Base-by-base conservation (phyloP, 2,888 invertebrate genomes). In the Octodonta nipae region DNA sequence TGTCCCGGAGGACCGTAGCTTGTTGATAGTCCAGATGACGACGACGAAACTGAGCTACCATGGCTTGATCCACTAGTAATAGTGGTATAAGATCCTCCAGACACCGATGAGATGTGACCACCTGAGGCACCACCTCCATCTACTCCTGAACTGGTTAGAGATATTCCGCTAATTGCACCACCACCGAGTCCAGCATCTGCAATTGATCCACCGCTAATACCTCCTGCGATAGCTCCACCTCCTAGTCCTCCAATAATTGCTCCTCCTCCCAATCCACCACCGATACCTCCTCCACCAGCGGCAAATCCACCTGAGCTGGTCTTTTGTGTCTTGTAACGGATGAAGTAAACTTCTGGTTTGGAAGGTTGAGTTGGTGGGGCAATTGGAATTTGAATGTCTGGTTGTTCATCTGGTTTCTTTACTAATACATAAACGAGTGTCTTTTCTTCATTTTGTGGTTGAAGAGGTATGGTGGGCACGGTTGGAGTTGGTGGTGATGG, bases 331-430 rank as follows among this genome's bases (percentile, higher is more conserved):
- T 78, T 80, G 71, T 82, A 82, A 47, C 78, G 73, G 71, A 82
- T 86, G 71, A 86, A 87, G 74, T 86, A 87, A 32, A 86, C 86
- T 66, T 86, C 86, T 33, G 86, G 86, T 67, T 86, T 86, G 59
- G 81, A 77, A 41, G 85, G 86, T 54, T 81, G 80, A 29, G 84
- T 85, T 28, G 86, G 84, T 2, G 76, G 73, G 10, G 78, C 67
- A 8, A 79, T 73, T 28, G 84, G 85, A 47, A 86, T 75, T 49
- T 70, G 66, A 60, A 86, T 78, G 51, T 85, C 81, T 43, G 78
- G 81, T 41, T 78, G 78, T 37, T 84, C 83, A 52, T 86, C 86
- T 49, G 86, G 86, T 57, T 79, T 82, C 73, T 86, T 86, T 49
- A 85, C 85, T 61, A 87, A 65, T 14, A 87, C 87, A 65, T 87